Evolutionary conservation across 2,888 invertebrate species (phyloP), one percentile per base, ranked within the genome.

Genomic region (Steinernema scapterisci): DNA sequence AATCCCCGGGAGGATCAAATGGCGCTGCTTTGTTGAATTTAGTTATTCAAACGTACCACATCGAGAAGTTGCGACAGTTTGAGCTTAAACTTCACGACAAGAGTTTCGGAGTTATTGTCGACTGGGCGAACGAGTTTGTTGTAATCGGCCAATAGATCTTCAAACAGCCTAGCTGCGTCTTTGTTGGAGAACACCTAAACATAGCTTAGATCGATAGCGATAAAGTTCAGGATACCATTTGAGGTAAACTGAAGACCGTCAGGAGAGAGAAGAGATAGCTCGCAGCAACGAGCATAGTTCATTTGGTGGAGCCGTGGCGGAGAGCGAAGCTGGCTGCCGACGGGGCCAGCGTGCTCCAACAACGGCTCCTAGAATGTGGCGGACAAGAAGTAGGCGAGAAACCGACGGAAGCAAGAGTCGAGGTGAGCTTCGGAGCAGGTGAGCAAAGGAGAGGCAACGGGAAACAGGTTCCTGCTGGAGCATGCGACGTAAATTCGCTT

Each of bases 11-110:
- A 63, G 19, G 21, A 27, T 16, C 23, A 21, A 1, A 9, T 44
- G n/a, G 63, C 16, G 44, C 63, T 38, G n/a, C 38, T 38, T 5
- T 3, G 19, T 48, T 48, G 13, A 5, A n/a, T 54, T 54, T 3
- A n/a, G n/a, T 43, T 11, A 54, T 21, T 13, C 27, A 23, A 54
- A 80, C 89, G 86, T 80, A 90, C 90, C 78, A 90, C 89, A 81
- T 90, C 90, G 54, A 90, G 88, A 76, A 90, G 88, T 78, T 90
- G 97, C 16, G 97, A 97, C 79, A 97, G 90, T 80, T 96, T 91
- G 75, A 90, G 87, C 46, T 90, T 90, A 80, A 90, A 88, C 73
- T 86, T 88, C 71, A 90, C 90, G 19, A 88, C 88, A 54, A 90
- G 86, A 23, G 88, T 89, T 79, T 89, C 89, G 11, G 82, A 85